phyloP scores from a whole-genome alignment of 1,140 invertebrate species.

The Bombus terrestris region DNA sequence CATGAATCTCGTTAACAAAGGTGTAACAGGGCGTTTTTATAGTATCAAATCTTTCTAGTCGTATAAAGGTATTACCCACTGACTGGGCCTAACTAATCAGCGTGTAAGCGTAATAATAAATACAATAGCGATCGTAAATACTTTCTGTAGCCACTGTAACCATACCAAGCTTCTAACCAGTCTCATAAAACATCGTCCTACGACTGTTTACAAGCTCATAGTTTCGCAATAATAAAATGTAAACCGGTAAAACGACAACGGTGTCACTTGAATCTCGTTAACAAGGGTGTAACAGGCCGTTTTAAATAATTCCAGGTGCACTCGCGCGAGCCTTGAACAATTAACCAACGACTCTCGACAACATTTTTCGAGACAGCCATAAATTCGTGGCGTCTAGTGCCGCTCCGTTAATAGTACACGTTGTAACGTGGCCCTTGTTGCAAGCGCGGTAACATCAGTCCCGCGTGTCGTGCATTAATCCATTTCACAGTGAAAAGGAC shows the following conservation, averaged over 20 bases:
- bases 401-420: constrained; percentile 41
- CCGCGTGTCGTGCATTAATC: constrained; percentile 57
- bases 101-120: too few species aligned
- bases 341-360: not conserved
- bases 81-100: too few species aligned
- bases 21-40: not conserved
- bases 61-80: too few species aligned
- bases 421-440: constrained; percentile 33
- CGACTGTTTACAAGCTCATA: not conserved
- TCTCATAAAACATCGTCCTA: not conserved
- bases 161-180: not conserved
- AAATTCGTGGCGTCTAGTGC: constrained; percentile 26
- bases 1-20: not conserved
- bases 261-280: not conserved
- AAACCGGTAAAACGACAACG: not conserved
- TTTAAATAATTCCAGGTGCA: not conserved
- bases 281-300: not conserved
- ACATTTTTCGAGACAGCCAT: constrained; percentile 18
- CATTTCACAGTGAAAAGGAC: constrained; percentile 55
- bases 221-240: not conserved
- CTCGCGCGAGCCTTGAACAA: not conserved
- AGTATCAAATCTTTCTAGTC: too few species aligned
- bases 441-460: constrained; percentile 35
- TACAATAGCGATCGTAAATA: too few species aligned
- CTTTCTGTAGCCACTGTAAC: too few species aligned